Evolutionary conservation across 2,888 invertebrate species (phyloP), one percentile per base, ranked within the genome.

Genomic region (Heliconius hortense): DNA sequence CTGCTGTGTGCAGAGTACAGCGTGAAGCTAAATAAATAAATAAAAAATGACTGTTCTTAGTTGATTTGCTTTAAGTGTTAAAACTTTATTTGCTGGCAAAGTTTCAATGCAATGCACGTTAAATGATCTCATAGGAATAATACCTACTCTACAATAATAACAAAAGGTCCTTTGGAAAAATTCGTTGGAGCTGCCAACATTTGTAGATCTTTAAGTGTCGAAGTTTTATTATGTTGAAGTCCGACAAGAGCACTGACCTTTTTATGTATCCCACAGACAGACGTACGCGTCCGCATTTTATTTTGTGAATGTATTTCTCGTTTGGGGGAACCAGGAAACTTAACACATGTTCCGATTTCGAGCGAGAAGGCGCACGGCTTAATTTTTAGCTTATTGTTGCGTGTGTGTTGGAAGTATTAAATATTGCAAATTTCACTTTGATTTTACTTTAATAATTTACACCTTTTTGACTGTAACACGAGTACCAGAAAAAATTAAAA

Each of bases 271-370:
- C 85, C 86, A 88, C 86, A 83, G 87, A 91, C 85, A 88, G 88
- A 90, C 88, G 83, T 83, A 87, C 83, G 87, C 88, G 88, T 88
- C 89, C 90, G 90, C 85, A 85, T 91, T 91, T 89, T 89, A 89
- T 89, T 89, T 89, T 87, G 86, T 87, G 85, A 87, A 86, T 85
- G 84, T 84, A 83, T 74, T 79, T 74, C 76, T 74, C 76, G 82
- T 86, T 83, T 82, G 74, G 82, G 81, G 83, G 84, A 83, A 53
- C 80, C 80, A 82, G 86, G 85, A 85, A 86, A 84, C 83, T 82
- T 80, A 82, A 84, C 86, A 85, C 84, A 85, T 87, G 87, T 84
- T 84, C 84, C 81, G 82, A 77, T 76, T 77, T 80, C 81, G 83
- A 84, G 87, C 86, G 87, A 88, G 88, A 81, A 88, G 81, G 86